phyloP scores from a whole-genome alignment of 1,140 invertebrate species.

The Carposina sasakii region DNA sequence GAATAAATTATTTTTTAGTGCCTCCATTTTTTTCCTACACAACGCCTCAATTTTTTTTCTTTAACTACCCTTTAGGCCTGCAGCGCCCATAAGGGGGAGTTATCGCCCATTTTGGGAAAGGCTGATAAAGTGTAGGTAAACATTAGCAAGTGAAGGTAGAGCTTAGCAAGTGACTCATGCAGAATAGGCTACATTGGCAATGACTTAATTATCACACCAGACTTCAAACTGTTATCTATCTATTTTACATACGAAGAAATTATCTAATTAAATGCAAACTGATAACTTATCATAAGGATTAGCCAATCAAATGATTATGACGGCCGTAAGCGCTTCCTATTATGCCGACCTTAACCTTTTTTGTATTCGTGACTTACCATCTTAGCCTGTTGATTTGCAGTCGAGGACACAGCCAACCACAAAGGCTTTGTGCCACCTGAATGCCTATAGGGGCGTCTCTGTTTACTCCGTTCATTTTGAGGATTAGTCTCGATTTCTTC shows the following conservation, averaged over 20 bases:
- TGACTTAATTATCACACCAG: neutral
- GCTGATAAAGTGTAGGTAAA: neutral
- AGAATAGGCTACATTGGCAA: too few relatives aligned
- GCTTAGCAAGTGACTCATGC: too few relatives aligned
- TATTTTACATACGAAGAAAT: neutral
- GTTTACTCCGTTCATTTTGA: slow-evolving; percentile 64
- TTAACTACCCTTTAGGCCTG: too few relatives aligned
- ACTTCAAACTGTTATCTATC: neutral
- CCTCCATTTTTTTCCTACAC: too few relatives aligned
- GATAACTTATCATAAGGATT: neutral
- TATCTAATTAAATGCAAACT: neutral
- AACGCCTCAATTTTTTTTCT: too few relatives aligned
- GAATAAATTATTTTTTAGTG: too few relatives aligned
- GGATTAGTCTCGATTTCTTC: neutral
- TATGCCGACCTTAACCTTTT: too few relatives aligned
- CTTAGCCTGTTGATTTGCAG: slow-evolving; percentile 73
- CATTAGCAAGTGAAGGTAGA: neutral
- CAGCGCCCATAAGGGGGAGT: too few relatives aligned
- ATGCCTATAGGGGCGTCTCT: slow-evolving; percentile 75
- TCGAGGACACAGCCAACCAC: slow-evolving; percentile 68
- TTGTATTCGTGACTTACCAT: slow-evolving; percentile 68
- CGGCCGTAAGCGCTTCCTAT: too few relatives aligned
- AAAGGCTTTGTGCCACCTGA: slow-evolving; percentile 66
- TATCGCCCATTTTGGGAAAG: too few relatives aligned
- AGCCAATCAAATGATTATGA: too few relatives aligned